These are phyloP conservation scores for Petrocephalus sullivani DNA, from an alignment of 2,797 vertebrate species.

Conservation along the genomic window DNA sequence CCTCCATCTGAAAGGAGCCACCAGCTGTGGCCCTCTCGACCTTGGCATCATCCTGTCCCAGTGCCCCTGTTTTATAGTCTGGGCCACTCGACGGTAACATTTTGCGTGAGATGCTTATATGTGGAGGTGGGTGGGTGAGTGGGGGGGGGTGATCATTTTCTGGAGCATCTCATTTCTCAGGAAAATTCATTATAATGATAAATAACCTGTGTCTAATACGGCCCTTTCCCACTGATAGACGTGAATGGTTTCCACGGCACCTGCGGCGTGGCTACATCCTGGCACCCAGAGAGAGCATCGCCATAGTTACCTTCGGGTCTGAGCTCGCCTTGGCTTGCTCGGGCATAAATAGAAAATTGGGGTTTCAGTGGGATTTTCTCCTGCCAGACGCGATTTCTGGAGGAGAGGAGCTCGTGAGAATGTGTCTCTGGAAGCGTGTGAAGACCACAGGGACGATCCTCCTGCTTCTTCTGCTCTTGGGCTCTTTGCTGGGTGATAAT, in stretches of 20 bases:
- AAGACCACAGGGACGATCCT: not conserved
- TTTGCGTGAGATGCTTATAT: conserved; percentile 8
- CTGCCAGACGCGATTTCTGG: not conserved
- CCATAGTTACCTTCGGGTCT: conserved; percentile 9
- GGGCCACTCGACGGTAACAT: conserved; percentile 7
- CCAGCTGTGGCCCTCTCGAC: not conserved
- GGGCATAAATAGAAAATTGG: not conserved
- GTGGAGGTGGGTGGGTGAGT: not conserved
- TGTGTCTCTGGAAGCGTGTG: not conserved
- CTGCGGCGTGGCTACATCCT: not conserved
- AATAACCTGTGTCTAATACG: not conserved
- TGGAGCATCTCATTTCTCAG: not conserved
- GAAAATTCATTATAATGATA: not conserved
- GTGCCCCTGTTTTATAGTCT: conserved; percentile 15
- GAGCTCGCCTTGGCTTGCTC: not conserved
- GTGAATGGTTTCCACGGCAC: not conserved
- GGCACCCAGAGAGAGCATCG: not conserved
- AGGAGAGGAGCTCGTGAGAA: not conserved
- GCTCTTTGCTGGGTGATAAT: not conserved
- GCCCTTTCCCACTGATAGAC: not conserved
- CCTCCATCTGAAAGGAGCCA: not conserved
- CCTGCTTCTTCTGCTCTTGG: not conserved
- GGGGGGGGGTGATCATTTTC: conserved; percentile 1
- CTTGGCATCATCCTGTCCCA: not conserved
- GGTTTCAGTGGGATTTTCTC: not conserved